Evolutionary conservation across 2,888 invertebrate species (phyloP), one percentile per base, ranked within the genome.

Genomic region (Therioaphis trifolii): DNA sequence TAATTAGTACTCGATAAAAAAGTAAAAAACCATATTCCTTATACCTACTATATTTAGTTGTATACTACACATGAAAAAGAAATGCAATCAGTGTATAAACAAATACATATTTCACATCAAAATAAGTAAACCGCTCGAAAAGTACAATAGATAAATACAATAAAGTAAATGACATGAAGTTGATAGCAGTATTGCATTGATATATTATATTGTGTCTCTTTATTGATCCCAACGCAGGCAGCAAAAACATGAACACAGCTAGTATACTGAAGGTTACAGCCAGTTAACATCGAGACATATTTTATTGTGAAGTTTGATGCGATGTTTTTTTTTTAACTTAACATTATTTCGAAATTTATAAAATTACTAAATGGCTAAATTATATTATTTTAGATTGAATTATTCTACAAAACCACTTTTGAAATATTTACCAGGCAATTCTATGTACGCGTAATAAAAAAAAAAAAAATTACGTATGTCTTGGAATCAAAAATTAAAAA

Each of bases 191-290:
- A 40, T 24, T 52, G 27, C 52, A 78, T 55, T 68, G 69, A 78
- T 78, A 55, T 40, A 24, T n/a, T n/a, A n/a, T 63, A 77, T 52
- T 24, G 7, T n/a, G 55, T 68, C 49, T 66, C 40, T 58, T 68
- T 78, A 78, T 78, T 78, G 78, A 78, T 78, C 68, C 68, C 35
- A 55, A 78, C 24, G 24, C 46, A 18, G 24, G 15, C 21, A 24
- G 46, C 29, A n/a, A 43, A 55, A 29, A 27, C 12, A 61, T 75
- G 21, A 35, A 24, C 74, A 21, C 14, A 35, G 15, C n/a, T n/a
- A n/a, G n/a, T n/a, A n/a, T 35, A 49, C 15, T 40, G 58, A 61
- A 75, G 61, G 75, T 14, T 46, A 11, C 14, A 66, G 35, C 66
- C 35, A 4, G 55, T 55, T 21, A 21, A 55, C 21, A 40, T 21